Evolutionary conservation across 2,113 vertebrate species (phyloP).

Genomic region (Typhlomys cinereus): DNA sequence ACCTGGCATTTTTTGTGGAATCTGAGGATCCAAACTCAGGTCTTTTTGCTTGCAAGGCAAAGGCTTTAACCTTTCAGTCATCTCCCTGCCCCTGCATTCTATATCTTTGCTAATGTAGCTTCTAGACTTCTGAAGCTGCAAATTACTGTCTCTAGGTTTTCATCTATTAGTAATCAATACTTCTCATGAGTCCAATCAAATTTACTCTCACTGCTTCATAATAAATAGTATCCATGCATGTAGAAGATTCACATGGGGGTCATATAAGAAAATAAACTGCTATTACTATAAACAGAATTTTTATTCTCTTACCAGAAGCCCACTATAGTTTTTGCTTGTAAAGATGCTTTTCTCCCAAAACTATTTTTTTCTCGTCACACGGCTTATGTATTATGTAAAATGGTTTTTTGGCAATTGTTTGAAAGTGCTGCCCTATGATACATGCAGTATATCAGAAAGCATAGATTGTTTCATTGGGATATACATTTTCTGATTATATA

Average conservation of each 20-base stretch:
- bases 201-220: constrained; percentile 33
- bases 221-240: constrained; percentile 32
- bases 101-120: constrained; percentile 25
- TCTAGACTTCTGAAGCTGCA: constrained; percentile 45
- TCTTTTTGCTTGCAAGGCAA: too few species aligned
- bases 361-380: constrained; percentile 40
- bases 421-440: neutral
- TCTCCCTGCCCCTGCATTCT: neutral
- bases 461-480: neutral
- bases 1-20: too few species aligned
- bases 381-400: constrained; percentile 19
- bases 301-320: constrained; percentile 19
- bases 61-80: too few species aligned
- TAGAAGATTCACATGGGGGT: neutral
- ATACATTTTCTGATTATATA: constrained; percentile 54
- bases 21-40: too few species aligned
- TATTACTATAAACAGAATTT: constrained; percentile 26
- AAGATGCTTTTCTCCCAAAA: constrained; percentile 3
- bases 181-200: constrained; percentile 33
- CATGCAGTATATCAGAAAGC: constrained; percentile 50
- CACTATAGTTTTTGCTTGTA: neutral
- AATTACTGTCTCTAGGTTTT: constrained; percentile 46
- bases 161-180: constrained; percentile 42
- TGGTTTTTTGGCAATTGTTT: constrained; percentile 40
- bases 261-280: constrained; percentile 14